Percentiles rank a stretch among this genome's conserved stretches.
These are phyloP conservation scores for Gymnarchus niloticus DNA, from an alignment of 2,113 vertebrate species.

Conservation along the genomic window DNA sequence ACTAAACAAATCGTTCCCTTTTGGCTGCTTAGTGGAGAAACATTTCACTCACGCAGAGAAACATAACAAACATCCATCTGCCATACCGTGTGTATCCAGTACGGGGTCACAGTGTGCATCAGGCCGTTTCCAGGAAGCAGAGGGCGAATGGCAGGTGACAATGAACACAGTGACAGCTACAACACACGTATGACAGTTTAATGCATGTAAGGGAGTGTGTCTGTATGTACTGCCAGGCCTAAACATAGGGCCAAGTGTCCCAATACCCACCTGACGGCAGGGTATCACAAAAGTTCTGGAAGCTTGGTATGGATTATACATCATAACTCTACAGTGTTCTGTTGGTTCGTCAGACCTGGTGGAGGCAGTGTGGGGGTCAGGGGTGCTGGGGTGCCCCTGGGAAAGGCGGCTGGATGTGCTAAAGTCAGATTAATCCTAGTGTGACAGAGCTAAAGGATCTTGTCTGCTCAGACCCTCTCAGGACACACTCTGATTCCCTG, in stretches of 20 bases:
- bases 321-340: too few relatives aligned
- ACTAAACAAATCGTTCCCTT: not conserved
- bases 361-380: too few relatives aligned
- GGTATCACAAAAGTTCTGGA: not conserved
- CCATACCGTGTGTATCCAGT: not conserved
- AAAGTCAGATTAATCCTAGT: constrained; percentile 11
- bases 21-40: not conserved
- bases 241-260: not conserved
- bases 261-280: not conserved
- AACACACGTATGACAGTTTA: not conserved
- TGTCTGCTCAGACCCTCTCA: not conserved
- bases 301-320: too few relatives aligned
- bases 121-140: not conserved
- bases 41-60: not conserved
- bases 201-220: not conserved
- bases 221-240: not conserved
- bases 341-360: too few relatives aligned
- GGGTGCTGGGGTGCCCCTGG: too few relatives aligned
- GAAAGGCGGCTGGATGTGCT: not conserved
- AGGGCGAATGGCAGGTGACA: not conserved
- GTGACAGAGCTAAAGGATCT: constrained; percentile 6
- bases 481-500: constrained; percentile 9
- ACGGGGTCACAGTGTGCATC: not conserved
- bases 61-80: not conserved
- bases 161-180: not conserved